These are phyloP conservation scores for Epicampocera succincta DNA, from an alignment of 2,888 invertebrate species.

Conservation along the genomic window DNA sequence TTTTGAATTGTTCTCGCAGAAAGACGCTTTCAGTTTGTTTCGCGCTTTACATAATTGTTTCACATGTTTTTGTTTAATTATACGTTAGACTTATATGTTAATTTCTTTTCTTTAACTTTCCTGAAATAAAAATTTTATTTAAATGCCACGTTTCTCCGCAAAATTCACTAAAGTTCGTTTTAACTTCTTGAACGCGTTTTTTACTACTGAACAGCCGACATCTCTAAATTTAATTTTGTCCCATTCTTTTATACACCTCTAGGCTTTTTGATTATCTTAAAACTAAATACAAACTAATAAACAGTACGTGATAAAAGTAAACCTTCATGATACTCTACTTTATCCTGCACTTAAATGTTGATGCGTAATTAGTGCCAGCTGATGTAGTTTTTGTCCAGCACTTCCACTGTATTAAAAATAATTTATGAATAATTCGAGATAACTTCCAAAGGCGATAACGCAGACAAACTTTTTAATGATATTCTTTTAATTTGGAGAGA, in stretches of 20 bases:
- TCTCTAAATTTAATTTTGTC: neutral
- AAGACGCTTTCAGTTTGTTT: neutral
- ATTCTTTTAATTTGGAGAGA: no score
- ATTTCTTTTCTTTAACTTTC: neutral
- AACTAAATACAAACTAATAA: slow-evolving; percentile 39
- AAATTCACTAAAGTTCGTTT: slow-evolving; percentile 14
- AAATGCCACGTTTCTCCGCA: neutral
- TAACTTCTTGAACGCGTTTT: slow-evolving; percentile 35
- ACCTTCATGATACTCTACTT: no score
- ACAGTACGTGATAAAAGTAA: slow-evolving; percentile 39
- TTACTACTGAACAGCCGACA: slow-evolving; percentile 33
- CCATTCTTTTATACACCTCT: slow-evolving; percentile 5
- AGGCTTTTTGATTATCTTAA: slow-evolving; percentile 47
- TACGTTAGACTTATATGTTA: slow-evolving; percentile 22
- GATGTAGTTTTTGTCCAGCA: neutral
- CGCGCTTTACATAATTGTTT: no score
- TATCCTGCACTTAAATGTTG: no score
- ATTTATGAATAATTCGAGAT: slow-evolving; percentile 23
- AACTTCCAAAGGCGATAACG: slow-evolving; percentile 18
- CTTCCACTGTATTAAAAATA: slow-evolving; percentile 22
- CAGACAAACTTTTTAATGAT: slow-evolving; percentile 9
- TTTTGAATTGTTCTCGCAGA: neutral
- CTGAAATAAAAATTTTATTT: slow-evolving; percentile 8
- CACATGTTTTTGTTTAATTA: neutral
- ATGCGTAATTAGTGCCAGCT: no score